Percentiles rank a stretch among this genome's conserved stretches.
These are phyloP conservation scores for Barnardius zonarius DNA, from an alignment of 2,113 vertebrate genomes.

Conservation along the genomic window DNA sequence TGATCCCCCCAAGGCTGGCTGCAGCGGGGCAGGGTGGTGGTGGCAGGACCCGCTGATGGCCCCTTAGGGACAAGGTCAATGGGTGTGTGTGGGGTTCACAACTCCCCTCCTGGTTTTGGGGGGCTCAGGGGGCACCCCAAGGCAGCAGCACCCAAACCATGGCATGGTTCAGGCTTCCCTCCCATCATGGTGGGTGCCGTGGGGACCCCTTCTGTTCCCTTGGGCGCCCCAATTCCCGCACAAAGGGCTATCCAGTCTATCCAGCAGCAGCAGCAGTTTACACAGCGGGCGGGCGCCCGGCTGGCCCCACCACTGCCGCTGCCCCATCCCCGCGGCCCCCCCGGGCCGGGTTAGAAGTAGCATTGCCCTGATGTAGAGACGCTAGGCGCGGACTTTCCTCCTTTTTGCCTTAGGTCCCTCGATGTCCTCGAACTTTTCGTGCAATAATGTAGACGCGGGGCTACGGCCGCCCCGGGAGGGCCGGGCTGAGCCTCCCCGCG, in stretches of 20 bases:
- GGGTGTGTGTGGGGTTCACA: neutral
- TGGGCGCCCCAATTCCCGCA: neutral
- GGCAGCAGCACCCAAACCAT: neutral
- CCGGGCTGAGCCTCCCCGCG: neutral
- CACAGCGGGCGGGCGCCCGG: conserved; percentile 2
- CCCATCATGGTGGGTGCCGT: neutral
- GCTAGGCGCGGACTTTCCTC: conserved; percentile 61
- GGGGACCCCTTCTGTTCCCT: neutral
- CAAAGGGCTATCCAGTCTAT: conserved; percentile 62
- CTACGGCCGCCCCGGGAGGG: conserved; percentile 36
- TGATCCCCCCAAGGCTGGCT: neutral
- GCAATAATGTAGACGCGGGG: conserved; percentile 77
- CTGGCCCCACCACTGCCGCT: neutral
- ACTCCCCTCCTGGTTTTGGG: neutral
- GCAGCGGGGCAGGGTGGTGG: neutral
- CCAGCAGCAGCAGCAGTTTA: conserved; percentile 62
- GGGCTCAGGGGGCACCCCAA: neutral
- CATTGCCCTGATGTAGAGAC: conserved; percentile 64
- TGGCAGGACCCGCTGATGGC: neutral
- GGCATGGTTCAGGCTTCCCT: neutral
- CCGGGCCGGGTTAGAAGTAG: conserved; percentile 58
- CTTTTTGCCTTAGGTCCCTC: conserved; percentile 79
- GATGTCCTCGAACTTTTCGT: conserved; percentile 75
- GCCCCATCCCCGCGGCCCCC: neutral
- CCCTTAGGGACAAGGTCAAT: neutral